These are phyloP conservation scores for Anser cygnoides DNA, from an alignment of 2,113 vertebrate genomes.

Conservation along the genomic window DNA sequence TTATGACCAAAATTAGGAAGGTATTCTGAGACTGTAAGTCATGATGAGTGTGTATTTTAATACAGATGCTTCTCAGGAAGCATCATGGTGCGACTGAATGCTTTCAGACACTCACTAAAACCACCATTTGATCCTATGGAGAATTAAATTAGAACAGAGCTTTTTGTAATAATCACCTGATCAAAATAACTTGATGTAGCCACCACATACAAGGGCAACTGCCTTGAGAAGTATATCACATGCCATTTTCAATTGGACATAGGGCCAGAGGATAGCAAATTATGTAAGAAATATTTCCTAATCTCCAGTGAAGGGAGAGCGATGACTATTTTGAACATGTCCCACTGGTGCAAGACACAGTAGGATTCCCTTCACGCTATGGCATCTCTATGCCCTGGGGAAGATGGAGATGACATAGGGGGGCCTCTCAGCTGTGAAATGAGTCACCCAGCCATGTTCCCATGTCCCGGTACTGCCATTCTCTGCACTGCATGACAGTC, in stretches of 20 bases:
- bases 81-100: background rate
- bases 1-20: slow-evolving; percentile 39
- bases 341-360: background rate
- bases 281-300: slow-evolving; percentile 4
- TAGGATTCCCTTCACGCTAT: background rate
- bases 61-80: background rate
- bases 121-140: background rate
- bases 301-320: background rate
- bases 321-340: background rate
- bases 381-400: background rate
- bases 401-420: accelerated
- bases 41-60: background rate
- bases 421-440: background rate
- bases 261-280: background rate
- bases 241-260: background rate
- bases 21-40: background rate
- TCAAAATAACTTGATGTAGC: slow-evolving; percentile 47
- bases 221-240: slow-evolving; percentile 18
- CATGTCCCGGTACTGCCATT: accelerated
- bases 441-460: background rate
- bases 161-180: slow-evolving; percentile 26
- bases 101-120: background rate
- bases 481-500: background rate
- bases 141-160: slow-evolving; percentile 43
- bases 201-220: background rate